Conservation (phyloP, 2,888 invertebrate species). For the Rhagophthalmus giganteus region DNA sequence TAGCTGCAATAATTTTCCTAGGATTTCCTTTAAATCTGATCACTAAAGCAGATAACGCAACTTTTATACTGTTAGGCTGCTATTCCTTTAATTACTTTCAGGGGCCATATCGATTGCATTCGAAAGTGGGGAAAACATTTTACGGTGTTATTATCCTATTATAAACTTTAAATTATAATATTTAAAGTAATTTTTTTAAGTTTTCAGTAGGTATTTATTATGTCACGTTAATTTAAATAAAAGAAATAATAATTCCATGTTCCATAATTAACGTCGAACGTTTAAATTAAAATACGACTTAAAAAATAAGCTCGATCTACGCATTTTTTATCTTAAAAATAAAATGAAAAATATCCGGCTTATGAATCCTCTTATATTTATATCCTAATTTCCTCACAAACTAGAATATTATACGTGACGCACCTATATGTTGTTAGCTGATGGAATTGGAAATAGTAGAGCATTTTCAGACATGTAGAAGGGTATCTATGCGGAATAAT, state of each 20-base stretch:
- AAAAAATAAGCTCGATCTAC: too few species aligned
- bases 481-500: conserved; percentile 16
- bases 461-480: conserved; percentile 11
- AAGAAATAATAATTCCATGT: too few species aligned
- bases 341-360: too few species aligned
- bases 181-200: too few species aligned
- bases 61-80: conserved; percentile 16
- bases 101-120: background rate
- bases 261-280: too few species aligned
- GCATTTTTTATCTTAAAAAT: too few species aligned
- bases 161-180: too few species aligned
- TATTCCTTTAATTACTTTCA: conserved; percentile 1
- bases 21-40: conserved; percentile 25
- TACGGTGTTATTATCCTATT: too few species aligned
- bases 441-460: conserved; percentile 6
- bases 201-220: too few species aligned
- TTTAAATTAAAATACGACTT: too few species aligned
- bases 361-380: background rate
- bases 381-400: background rate
- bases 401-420: background rate
- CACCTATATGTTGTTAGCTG: background rate
- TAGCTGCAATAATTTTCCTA: conserved; percentile 45
- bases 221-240: too few species aligned
- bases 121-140: too few species aligned
- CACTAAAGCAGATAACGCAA: conserved; percentile 24